Evolutionary conservation across 1,140 invertebrate genomes (phyloP), one percentile per base, ranked within the genome.

Genomic region (Glomeris maerens): DNA sequence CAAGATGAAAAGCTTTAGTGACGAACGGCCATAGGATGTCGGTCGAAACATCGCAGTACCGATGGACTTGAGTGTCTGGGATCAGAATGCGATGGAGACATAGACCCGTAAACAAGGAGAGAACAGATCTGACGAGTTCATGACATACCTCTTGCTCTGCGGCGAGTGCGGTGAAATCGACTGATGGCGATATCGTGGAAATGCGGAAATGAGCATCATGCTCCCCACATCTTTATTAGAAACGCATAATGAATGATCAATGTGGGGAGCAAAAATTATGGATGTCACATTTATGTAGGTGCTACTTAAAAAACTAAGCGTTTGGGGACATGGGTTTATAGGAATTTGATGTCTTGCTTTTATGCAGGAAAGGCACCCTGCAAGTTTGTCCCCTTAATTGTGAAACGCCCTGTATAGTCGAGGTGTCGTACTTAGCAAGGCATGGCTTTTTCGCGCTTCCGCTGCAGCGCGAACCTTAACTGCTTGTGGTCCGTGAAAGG

Each of bases 361-460:
- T n/a, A n/a, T n/a, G n/a, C n/a, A n/a, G n/a, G n/a, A n/a, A n/a
- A n/a, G n/a, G n/a, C n/a, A n/a, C n/a, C n/a, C n/a, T n/a, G n/a
- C n/a, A n/a, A n/a, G n/a, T n/a, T n/a, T n/a, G n/a, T n/a, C n/a
- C n/a, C n/a, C n/a, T n/a, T n/a, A n/a, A n/a, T n/a, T n/a, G n/a
- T n/a, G n/a, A n/a, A n/a, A n/a, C 59, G 4, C 52, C 57, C 28
- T 52, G 10, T 23, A 45, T 23, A 45, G 71, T 70, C 2, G 60
- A 48, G 0, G 53, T 46, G 4, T 68, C 66, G 0, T 54, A 21
- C n/a, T 71, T 55, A 48, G 67, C 59, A 10, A 49, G 23, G 53
- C 21, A 55, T 52, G 17, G 47, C 40, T 50, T 42, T 38, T 14
- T 57, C 57, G 2, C 29, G 27, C 1, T 49, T 45, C 44, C 52